Evolutionary conservation across 2,888 invertebrate genomes (phyloP).

Genomic region (Brachyptera risi): DNA sequence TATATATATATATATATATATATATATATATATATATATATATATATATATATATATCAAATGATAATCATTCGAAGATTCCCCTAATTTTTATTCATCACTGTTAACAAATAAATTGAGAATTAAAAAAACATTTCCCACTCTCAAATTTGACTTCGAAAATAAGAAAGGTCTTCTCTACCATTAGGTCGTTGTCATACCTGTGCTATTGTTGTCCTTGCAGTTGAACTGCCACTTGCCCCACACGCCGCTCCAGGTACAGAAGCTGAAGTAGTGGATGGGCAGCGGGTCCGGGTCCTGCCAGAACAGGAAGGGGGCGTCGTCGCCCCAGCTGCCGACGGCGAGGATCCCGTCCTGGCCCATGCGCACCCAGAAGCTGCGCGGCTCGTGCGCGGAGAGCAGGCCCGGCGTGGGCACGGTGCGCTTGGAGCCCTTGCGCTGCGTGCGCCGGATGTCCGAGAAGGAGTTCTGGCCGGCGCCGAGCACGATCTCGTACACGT

Average conservation of each 20-base stretch:
- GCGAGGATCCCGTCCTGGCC: conserved; percentile 57
- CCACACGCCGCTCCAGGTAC: conserved; percentile 60
- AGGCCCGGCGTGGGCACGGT: conserved; percentile 54
- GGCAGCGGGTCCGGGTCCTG: conserved; percentile 56
- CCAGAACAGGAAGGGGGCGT: conserved; percentile 56
- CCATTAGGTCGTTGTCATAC: no score
- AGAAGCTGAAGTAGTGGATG: conserved; percentile 63
- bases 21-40: no score
- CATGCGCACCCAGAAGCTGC: conserved; percentile 62
- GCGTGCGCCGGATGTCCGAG: conserved; percentile 59
- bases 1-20: no score
- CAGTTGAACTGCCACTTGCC: conserved; percentile 52
- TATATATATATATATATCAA: no score
- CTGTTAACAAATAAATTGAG: not conserved
- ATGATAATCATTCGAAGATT: no score
- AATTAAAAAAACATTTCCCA: no score
- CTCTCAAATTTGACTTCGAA: no score
- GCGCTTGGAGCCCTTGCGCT: conserved; percentile 54
- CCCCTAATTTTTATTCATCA: no score
- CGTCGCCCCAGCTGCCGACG: conserved; percentile 59
- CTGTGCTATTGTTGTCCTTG: not conserved
- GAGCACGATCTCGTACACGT: conserved; percentile 66
- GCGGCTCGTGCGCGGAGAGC: conserved; percentile 57
- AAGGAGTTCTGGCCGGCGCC: conserved; percentile 70
- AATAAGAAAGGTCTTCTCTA: no score